A percentile compares a stretch with the other conserved stretches of the same genome.
Conservation (phyloP, 1,140 invertebrate genomes). For the Habropoda laboriosa region DNA sequence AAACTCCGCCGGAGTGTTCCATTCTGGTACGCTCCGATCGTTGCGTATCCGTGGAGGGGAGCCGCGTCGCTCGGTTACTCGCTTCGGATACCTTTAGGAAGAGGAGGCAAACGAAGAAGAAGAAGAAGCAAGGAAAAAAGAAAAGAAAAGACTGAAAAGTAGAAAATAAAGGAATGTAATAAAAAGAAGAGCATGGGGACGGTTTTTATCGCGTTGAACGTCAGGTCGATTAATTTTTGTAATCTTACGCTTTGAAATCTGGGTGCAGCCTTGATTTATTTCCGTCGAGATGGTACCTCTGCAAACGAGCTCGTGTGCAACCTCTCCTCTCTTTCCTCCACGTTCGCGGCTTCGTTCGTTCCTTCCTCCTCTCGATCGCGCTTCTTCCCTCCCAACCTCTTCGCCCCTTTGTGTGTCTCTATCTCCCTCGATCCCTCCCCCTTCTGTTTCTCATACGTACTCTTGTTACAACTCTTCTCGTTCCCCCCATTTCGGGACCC, state of each 20-base stretch:
- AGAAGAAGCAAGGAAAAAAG: background rate
- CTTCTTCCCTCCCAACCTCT: background rate
- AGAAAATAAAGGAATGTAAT: background rate
- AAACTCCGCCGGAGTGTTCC: constrained; percentile 43
- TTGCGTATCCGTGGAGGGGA: constrained; percentile 12
- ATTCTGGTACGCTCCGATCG: constrained; percentile 1
- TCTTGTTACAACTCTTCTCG: constrained; percentile 33
- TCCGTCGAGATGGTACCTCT: constrained; percentile 62
- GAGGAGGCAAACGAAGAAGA: background rate
- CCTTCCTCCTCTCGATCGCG: background rate
- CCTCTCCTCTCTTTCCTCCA: constrained; percentile 21
- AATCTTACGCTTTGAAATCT: constrained; percentile 70
- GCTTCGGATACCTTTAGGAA: background rate
- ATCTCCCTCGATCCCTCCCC: constrained; percentile 12
- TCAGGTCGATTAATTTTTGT: constrained; percentile 70
- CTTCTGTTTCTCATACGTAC: constrained; percentile 9
- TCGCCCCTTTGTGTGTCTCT: background rate
- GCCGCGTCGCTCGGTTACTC: constrained; percentile 29
- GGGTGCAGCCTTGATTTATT: constrained; percentile 73
- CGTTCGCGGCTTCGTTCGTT: constrained; percentile 10
- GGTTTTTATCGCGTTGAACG: constrained; percentile 64
- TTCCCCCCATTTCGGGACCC: background rate
- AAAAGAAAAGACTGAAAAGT: background rate
- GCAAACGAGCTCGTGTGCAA: constrained; percentile 52
- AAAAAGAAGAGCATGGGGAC: background rate